These are phyloP conservation scores for Sebastes elongatus DNA, from an alignment of 2,797 vertebrate genomes.

Conservation along the genomic window DNA sequence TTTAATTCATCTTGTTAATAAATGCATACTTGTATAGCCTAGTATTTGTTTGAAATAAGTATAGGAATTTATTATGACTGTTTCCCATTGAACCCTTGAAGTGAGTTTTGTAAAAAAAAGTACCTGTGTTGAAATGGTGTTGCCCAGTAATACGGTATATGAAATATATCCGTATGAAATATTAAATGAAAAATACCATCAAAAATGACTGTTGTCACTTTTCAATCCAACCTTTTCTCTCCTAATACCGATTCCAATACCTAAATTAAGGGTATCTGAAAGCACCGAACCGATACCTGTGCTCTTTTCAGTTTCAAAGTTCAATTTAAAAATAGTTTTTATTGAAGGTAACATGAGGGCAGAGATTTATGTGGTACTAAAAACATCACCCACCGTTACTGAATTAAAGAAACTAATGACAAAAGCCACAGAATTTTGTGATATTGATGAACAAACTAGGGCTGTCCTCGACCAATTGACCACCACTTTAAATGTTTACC, in stretches of 20 bases:
- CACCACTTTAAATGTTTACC: too few relatives aligned
- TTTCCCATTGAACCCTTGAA: conserved; percentile 6
- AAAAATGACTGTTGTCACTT: not conserved
- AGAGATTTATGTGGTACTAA: not conserved
- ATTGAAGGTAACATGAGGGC: not conserved
- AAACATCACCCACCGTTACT: not conserved
- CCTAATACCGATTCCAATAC: not conserved
- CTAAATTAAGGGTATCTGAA: not conserved
- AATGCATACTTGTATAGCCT: not conserved
- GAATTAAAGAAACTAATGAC: not conserved
- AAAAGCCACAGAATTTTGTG: not conserved
- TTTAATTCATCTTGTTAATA: conserved; percentile 20
- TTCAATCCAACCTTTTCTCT: not conserved
- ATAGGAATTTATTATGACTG: conserved; percentile 17
- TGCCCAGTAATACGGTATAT: conserved; percentile 1
- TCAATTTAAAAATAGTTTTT: not conserved
- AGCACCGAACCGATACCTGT: not conserved
- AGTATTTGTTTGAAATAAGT: conserved; percentile 10
- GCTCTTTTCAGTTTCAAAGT: not conserved
- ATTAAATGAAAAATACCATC: conserved; percentile 33
- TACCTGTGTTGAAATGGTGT: conserved; percentile 22
- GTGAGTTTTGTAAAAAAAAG: conserved; percentile 33
- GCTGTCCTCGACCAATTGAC: too few relatives aligned
- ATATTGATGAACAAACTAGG: not conserved
- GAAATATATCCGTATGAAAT: conserved; percentile 14